Base-by-base conservation (phyloP, 1,140 invertebrate species). In the Wiebesia pumilae region DNA sequence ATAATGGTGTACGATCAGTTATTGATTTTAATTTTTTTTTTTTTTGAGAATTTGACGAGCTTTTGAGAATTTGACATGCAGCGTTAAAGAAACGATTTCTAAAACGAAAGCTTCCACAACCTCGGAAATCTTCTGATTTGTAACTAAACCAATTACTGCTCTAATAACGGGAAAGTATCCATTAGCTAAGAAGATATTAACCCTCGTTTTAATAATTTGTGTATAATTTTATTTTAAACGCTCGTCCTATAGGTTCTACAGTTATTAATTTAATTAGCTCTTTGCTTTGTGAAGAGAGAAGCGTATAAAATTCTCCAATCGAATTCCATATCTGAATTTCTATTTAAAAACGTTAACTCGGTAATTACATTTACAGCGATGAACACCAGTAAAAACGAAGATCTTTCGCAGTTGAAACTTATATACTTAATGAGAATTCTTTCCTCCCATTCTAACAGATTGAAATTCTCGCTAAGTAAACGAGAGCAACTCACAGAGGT, bases 391-490 rank as follows among this genome's bases (percentile, higher is more conserved):
- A 58, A 67, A 80, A 62, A 79, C 77, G n/a, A 58, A 67, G 27
- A 40, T 67, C 43, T 47, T 10, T 19, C 3, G n/a, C 38, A 47
- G 80, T 38, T 73, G 69, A 58, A 83, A 86, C 54, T 83, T 78
- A 80, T 71, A 75, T 58, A 78, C 40, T 73, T 86, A 82, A 86
- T 78, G 73, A 86, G 85, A 86, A 86, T 86, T 86, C 80, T 86
- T 86, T 86, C 30, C 80, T 35, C 21, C 21, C 35, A 21, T 65
- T 43, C 47, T n/a, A 86, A 54, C 58, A 78, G 85, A 86, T 87
- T 83, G 85, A 71, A 87, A 87, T 83, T 83, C 81, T 86, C 62
- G 43, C 24, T 43, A 38, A 69, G 73, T 24, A 84, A 47, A 54
- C 21, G 51, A n/a, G 43, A 47, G 16, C 24, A n/a, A 33, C 43